Percentiles rank a stretch among this genome's conserved stretches.
Conservation (phyloP, 2,113 vertebrate genomes). For the Cepphus grylle region DNA sequence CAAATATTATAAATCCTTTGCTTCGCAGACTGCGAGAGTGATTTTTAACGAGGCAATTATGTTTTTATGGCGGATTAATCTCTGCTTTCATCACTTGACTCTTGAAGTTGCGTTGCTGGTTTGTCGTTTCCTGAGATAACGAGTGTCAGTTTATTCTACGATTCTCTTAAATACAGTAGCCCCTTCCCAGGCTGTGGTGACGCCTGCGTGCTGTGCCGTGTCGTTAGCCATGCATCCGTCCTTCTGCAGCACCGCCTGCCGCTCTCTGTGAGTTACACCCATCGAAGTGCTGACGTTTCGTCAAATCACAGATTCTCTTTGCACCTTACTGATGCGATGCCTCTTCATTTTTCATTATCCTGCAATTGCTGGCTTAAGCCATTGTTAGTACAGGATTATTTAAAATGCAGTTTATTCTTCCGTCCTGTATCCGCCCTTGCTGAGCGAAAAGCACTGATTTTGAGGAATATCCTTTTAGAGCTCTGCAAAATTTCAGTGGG, state of each 20-base stretch:
- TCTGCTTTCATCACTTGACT: background rate
- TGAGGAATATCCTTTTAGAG: background rate
- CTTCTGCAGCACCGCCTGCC: rapidly evolving
- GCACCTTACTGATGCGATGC: background rate
- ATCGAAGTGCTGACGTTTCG: background rate
- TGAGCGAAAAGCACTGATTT: background rate
- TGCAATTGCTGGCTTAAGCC: background rate
- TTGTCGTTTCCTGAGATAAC: background rate
- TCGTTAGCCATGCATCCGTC: rapidly evolving
- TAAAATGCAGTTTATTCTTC: background rate
- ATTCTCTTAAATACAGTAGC: background rate
- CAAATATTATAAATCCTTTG: background rate
- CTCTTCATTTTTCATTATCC: background rate
- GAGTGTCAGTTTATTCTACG: background rate
- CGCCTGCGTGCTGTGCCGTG: background rate
- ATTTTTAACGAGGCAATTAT: slow-evolving; percentile 26
- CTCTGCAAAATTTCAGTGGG: background rate
- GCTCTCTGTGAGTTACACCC: background rate
- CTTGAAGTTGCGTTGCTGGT: background rate
- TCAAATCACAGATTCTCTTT: background rate
- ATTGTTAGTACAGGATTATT: background rate
- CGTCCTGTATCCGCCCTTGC: background rate
- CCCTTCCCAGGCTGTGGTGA: background rate
- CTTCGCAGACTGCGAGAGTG: background rate
- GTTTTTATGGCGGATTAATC: slow-evolving; percentile 28